Base-by-base conservation (phyloP, 1,140 invertebrate genomes). In the Heliconius himera region DNA sequence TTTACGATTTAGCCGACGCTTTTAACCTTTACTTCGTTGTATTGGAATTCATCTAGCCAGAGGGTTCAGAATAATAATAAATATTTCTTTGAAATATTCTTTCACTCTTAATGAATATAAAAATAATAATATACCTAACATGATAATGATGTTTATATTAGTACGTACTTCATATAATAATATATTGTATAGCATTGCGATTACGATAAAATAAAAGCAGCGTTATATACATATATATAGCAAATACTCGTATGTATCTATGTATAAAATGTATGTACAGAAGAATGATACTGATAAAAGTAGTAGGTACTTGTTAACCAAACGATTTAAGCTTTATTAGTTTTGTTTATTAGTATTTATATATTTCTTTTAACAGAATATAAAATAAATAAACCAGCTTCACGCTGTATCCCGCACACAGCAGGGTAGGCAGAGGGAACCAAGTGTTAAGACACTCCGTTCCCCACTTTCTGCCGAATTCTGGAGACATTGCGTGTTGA, bases 1-100 rank as follows among this genome's bases (percentile, higher is more conserved):
- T 94, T 94, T 94, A 93, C 90, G 90, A 90, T 92, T 91, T 90
- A 91, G 88, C 87, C 86, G 88, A 78, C 87, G 90, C 88, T 87
- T 90, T 92, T 85, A 91, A 91, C 88, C 87, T 93, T 93, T 90
- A 92, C 91, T 91, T 89, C 76, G 74, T 77, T 79, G 76, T 86
- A 79, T 85, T 87, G 88, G 87, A 89, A 91, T 91, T 90, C 84
- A 87, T 86, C 82, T 84, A 79, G 83, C 82, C 70, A 77, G 76
- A 41, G 84, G 81, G 81, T 84, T 86, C 82, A 33, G 82, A 84
- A 41, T 77, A 84, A 81, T 74, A 66, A 83, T 77, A n/a, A 49
- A 54, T 41, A 54, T 73, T 78, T 22, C 49, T 41, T 72, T 60
- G 26, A 74, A 74, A 78, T 74, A 74, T 74, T 74, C 22, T 51